phyloP scores from a whole-genome alignment of 2,113 vertebrate genomes.

The Dicrurus megarhynchus region DNA sequence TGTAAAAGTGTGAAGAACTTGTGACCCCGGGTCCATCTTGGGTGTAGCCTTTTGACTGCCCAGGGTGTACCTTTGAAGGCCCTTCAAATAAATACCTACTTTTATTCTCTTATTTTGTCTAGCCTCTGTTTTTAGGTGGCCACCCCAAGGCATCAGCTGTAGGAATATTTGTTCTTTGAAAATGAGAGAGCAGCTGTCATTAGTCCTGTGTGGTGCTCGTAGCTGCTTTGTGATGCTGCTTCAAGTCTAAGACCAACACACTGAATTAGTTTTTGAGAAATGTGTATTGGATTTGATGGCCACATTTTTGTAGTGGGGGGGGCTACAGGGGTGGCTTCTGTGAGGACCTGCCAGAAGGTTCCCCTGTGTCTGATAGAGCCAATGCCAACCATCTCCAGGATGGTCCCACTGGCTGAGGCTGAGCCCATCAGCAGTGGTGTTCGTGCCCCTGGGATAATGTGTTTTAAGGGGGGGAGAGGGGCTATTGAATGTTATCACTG shows the following conservation, averaged over 20 bases:
- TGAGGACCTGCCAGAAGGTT: neutral
- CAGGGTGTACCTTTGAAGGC: too few relatives aligned
- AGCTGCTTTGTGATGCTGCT: neutral
- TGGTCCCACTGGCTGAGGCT: neutral
- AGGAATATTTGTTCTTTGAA: neutral
- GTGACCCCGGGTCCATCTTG: too few relatives aligned
- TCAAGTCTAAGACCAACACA: neutral
- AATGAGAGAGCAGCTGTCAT: neutral
- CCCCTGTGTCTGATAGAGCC: neutral
- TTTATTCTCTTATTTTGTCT: too few relatives aligned
- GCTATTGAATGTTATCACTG: neutral
- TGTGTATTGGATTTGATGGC: neutral
- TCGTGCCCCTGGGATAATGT: neutral
- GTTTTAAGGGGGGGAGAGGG: neutral
- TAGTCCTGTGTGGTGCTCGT: neutral
- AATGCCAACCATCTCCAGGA: neutral
- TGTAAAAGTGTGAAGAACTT: too few relatives aligned
- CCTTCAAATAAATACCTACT: too few relatives aligned
- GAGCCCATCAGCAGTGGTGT: neutral
- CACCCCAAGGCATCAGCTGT: neutral
- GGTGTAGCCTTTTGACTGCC: too few relatives aligned
- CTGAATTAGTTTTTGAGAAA: neutral
- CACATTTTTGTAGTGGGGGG: neutral
- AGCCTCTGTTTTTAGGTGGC: too few relatives aligned
- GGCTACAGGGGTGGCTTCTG: neutral